A percentile compares a stretch with the other conserved stretches of the same genome.
Evolutionary conservation across 2,113 vertebrate species (phyloP).

Genomic region (Scatophagus argus): DNA sequence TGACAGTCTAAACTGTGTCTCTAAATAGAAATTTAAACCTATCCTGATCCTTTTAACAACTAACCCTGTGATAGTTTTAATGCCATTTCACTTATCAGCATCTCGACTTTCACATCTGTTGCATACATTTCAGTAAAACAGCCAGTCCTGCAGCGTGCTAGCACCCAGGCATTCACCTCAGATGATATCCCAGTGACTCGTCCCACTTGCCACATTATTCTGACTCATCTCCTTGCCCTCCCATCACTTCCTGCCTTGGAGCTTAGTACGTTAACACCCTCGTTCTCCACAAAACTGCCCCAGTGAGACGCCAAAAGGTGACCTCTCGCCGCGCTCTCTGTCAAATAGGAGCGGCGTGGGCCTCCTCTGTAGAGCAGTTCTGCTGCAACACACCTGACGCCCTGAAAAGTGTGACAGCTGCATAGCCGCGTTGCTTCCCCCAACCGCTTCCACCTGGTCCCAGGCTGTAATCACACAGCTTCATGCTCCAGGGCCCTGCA

Average conservation of each 20-base stretch:
- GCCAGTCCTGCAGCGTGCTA: conserved; percentile 14
- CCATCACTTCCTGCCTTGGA: conserved; percentile 42
- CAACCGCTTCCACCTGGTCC: conserved; percentile 59
- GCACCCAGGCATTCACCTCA: conserved; percentile 47
- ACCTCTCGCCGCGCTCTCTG: conserved; percentile 58
- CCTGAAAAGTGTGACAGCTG: conserved; percentile 77
- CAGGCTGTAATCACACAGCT: conserved; percentile 78
- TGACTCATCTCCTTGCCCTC: conserved; percentile 70
- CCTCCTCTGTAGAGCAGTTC: conserved; percentile 40
- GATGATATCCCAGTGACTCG: conserved; percentile 43
- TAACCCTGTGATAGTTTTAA: background rate
- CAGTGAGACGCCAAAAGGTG: conserved; percentile 52
- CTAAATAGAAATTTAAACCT: conserved; percentile 7
- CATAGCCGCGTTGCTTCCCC: conserved; percentile 40
- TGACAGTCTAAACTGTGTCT: conserved; percentile 19
- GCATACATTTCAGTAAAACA: conserved; percentile 15
- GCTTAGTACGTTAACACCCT: conserved; percentile 57
- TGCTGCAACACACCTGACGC: conserved; percentile 68
- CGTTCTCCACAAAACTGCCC: conserved; percentile 51
- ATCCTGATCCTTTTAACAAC: conserved; percentile 10
- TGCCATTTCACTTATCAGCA: background rate
- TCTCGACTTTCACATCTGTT: conserved; percentile 9
- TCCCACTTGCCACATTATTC: conserved; percentile 67
- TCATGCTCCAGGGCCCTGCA: conserved; percentile 76
- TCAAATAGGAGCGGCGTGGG: conserved; percentile 21